Evolutionary conservation across 2,113 vertebrate genomes (phyloP).

Genomic region (Syngnathus scovelli): DNA sequence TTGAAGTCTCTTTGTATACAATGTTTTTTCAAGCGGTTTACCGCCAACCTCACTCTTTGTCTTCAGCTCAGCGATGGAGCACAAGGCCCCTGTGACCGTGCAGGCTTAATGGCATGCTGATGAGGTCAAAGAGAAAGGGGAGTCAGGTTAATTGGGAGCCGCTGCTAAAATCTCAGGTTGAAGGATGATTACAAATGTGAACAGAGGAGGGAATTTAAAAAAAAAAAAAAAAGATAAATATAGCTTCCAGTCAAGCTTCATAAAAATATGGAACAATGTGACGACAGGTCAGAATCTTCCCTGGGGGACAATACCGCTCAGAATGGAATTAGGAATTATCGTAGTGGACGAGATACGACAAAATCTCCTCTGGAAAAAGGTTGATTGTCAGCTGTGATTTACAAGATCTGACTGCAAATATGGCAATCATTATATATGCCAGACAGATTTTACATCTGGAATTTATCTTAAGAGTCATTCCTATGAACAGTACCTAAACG

Average conservation of each 20-base stretch:
- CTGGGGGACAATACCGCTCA: slow-evolving; percentile 55
- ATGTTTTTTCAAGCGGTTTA: slow-evolving; percentile 10
- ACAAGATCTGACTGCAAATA: no score
- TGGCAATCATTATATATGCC: neutral
- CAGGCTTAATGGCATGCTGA: slow-evolving; percentile 60
- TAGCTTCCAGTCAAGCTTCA: slow-evolving; percentile 53
- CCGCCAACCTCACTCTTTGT: slow-evolving; percentile 6
- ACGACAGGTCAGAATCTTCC: slow-evolving; percentile 43
- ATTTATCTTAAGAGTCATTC: neutral
- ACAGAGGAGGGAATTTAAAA: slow-evolving; percentile 1
- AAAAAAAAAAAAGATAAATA: slow-evolving; percentile 57
- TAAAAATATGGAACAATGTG: slow-evolving; percentile 41
- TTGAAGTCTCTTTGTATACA: slow-evolving; percentile 3
- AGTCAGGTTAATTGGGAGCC: slow-evolving; percentile 70
- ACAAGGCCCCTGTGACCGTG: slow-evolving; percentile 55
- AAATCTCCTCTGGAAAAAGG: slow-evolving; percentile 40
- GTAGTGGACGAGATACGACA: slow-evolving; percentile 49
- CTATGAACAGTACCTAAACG: neutral
- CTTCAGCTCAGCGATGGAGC: slow-evolving; percentile 39
- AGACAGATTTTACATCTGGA: neutral
- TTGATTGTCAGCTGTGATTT: neutral
- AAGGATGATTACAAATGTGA: slow-evolving; percentile 70
- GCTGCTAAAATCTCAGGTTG: slow-evolving; percentile 68
- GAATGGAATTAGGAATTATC: slow-evolving; percentile 67
- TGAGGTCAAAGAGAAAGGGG: slow-evolving; percentile 67